Base-by-base conservation (phyloP, 1,140 invertebrate genomes). In the Charaxes varanes region DNA sequence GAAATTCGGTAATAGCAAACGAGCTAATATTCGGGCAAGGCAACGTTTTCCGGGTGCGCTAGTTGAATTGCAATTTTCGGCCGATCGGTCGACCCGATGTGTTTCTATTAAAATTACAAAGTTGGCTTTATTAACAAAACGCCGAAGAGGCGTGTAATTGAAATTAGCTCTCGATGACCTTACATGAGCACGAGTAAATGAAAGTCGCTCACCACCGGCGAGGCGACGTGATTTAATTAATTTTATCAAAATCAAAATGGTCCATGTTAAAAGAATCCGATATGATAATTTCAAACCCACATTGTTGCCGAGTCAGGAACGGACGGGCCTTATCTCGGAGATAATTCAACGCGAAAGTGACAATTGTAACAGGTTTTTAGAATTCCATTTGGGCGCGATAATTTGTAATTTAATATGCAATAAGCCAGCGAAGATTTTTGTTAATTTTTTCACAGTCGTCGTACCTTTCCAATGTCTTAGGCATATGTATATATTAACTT, bases 131-230 rank as follows among this genome's bases (percentile, higher is more conserved):
- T 31, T 21, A 47, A 23, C 31, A 21, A n/a, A n/a, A 53, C 50
- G 35, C 28, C 44, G 23, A 48, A 53, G 44, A 41, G 50, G 45
- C 50, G 50, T 48, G 50, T 36, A 37, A 33, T 1, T 35, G 34
- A 33, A 53, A 53, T 48, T 53, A 53, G 40, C 35, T 52, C 27
- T 41, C 26, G 42, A 41, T 33, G 42, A 41, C 30, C 26, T 32
- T 15, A 24, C 21, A 21, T 28, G 16, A 43, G 16, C 17, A 27
- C 15, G 15, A 16, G 16, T 47, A 47, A 35, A 43, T 43, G 8
- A 22, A 35, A 28, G 10, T 32, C 28, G 37, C 7, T 41, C 18
- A 32, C 14, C 19, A 21, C 14, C n/a, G 32, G 28, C 17, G 7
- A 34, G 19, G 21, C n/a, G 32, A 35, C 17, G 7, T 34, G 31